Conservation (phyloP, 1,140 invertebrate genomes). For the Musca domestica region DNA sequence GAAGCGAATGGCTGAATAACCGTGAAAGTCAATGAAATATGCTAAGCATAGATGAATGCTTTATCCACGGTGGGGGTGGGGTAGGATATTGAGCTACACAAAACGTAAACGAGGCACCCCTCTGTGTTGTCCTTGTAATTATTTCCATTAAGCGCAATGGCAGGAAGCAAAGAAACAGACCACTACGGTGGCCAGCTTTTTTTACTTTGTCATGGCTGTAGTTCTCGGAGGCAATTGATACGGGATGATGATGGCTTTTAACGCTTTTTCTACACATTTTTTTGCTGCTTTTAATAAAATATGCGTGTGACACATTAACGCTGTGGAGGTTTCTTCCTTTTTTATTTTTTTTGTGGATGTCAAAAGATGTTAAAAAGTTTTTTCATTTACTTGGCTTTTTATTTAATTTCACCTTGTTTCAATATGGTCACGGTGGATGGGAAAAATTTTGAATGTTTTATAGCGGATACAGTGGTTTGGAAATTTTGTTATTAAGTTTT, state of each 20-base stretch:
- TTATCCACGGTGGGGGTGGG: no score
- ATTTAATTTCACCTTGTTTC: no score
- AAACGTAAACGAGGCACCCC: not conserved
- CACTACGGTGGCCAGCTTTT: slow-evolving; percentile 1
- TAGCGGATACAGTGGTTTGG: not conserved
- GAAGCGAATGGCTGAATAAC: not conserved
- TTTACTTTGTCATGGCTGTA: not conserved
- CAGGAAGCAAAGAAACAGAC: not conserved
- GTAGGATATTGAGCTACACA: no score
- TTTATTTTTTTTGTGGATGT: no score
- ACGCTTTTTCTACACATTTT: not conserved
- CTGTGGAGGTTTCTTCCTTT: not conserved
- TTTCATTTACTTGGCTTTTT: no score
- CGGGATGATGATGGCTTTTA: not conserved
- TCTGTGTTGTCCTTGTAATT: slow-evolving; percentile 10
- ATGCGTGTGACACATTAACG: slow-evolving; percentile 28
- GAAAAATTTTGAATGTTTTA: not conserved
- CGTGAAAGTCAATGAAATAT: no score
- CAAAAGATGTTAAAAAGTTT: no score
- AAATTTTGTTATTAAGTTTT: no score
- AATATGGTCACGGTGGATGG: not conserved
- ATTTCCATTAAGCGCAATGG: slow-evolving; percentile 11
- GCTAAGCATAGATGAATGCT: no score
- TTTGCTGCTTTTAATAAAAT: not conserved
- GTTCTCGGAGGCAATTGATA: slow-evolving; percentile 3